Evolutionary conservation across 1,140 invertebrate genomes (phyloP).

Genomic region (Formica exsecta): DNA sequence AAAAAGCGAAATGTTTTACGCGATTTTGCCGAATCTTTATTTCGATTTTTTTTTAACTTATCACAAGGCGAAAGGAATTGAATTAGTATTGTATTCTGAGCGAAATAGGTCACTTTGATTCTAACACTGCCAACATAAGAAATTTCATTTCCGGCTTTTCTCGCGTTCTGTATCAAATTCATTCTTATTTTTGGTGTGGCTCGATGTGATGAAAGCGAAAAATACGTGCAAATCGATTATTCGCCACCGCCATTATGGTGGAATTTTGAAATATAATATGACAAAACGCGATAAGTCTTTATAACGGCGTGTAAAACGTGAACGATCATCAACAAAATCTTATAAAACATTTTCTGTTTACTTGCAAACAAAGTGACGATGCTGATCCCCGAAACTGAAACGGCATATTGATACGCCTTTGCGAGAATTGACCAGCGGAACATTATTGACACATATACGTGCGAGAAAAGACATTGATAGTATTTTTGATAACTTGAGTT

Average conservation of each 20-base stretch:
- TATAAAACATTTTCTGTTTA: slow-evolving; percentile 29
- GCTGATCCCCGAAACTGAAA: slow-evolving; percentile 14
- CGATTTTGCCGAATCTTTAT: background rate
- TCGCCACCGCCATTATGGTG: background rate
- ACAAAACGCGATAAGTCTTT: slow-evolving; percentile 51
- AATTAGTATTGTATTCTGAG: slow-evolving; percentile 20
- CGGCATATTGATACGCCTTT: slow-evolving; percentile 1
- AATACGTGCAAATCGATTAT: slow-evolving; percentile 30
- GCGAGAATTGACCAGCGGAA: background rate
- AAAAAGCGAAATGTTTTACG: background rate
- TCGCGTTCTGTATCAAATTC: background rate
- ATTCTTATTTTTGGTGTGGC: background rate
- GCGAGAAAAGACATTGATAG: background rate
- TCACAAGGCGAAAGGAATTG: background rate
- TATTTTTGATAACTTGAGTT: background rate
- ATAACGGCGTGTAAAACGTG: slow-evolving; percentile 24
- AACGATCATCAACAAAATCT: slow-evolving; percentile 19
- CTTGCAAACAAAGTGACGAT: slow-evolving; percentile 55
- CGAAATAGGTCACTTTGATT: slow-evolving; percentile 45
- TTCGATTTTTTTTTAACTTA: background rate
- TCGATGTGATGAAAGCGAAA: slow-evolving; percentile 1
- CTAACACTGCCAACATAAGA: slow-evolving; percentile 28
- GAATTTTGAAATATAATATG: slow-evolving; percentile 36
- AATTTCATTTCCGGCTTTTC: slow-evolving; percentile 70
- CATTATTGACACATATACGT: background rate